phyloP scores from a whole-genome alignment of 1,140 invertebrate species.

The Drosophila albomicans region DNA sequence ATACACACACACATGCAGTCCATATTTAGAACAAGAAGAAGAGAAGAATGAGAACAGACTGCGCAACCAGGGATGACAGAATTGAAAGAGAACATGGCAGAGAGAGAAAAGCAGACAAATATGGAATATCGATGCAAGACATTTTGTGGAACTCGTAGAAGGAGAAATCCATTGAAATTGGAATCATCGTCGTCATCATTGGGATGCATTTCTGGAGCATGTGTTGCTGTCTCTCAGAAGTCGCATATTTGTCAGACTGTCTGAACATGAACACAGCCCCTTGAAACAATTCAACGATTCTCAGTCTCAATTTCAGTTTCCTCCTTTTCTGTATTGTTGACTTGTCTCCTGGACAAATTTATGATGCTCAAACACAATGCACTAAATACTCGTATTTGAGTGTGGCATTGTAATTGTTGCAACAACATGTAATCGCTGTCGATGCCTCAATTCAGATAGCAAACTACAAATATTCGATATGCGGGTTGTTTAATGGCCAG shows the following conservation, averaged over 20 bases:
- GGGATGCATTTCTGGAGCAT: conserved; percentile 48
- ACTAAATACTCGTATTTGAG: conserved; percentile 6
- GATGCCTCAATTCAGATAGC: not conserved
- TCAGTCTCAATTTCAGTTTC: conserved; percentile 1
- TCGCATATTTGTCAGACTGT: conserved; percentile 8
- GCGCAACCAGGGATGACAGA: conserved; percentile 13
- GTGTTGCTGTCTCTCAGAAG: conserved; percentile 30
- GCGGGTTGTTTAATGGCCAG: not conserved
- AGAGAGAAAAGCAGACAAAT: conserved; percentile 13
- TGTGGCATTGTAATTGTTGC: conserved; percentile 8
- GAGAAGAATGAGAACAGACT: no score
- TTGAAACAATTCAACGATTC: conserved; percentile 21
- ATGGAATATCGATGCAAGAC: conserved; percentile 67
- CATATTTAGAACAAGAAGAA: conserved; percentile 79
- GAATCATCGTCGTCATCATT: conserved; percentile 7
- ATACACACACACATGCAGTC: conserved; percentile 32
- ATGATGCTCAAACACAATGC: conserved; percentile 8
- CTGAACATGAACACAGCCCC: conserved; percentile 62
- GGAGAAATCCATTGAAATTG: conserved; percentile 30
- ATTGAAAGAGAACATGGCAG: not conserved
- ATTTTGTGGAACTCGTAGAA: conserved; percentile 64
- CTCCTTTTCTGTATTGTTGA: not conserved
- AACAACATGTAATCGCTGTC: conserved; percentile 1
- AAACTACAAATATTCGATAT: not conserved
- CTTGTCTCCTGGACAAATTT: not conserved